These are phyloP conservation scores for Atractosteus spatula DNA, from an alignment of 2,113 vertebrate genomes.

Conservation along the genomic window DNA sequence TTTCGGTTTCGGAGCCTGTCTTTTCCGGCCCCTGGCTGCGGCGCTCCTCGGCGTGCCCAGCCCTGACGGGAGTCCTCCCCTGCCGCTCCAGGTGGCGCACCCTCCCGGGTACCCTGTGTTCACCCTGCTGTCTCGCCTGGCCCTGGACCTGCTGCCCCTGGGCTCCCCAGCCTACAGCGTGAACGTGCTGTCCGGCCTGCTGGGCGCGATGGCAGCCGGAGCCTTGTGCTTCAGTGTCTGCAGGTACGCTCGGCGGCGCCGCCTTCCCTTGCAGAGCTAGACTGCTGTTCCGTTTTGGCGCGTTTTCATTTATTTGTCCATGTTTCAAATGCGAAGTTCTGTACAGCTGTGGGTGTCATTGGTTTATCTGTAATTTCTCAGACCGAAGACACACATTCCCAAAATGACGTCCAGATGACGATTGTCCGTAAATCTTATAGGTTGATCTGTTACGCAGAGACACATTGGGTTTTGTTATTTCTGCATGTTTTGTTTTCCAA, in stretches of 20 bases:
- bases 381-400: no score
- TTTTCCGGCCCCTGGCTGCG: neutral
- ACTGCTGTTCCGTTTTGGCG: no score
- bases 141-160: slow-evolving; percentile 62
- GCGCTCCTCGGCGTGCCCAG: neutral
- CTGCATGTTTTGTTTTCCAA: no score
- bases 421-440: no score
- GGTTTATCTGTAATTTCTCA: no score
- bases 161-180: slow-evolving; percentile 80
- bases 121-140: slow-evolving; percentile 77
- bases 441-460: no score
- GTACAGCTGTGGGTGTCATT: no score
- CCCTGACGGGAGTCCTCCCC: neutral
- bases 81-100: slow-evolving; percentile 79
- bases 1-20: neutral
- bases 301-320: no score
- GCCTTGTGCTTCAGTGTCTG: slow-evolving; percentile 83
- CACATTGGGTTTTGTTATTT: no score
- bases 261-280: no score
- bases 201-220: slow-evolving; percentile 81
- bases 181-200: slow-evolving; percentile 78
- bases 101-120: slow-evolving; percentile 95
- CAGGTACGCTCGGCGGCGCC: slow-evolving; percentile 71
- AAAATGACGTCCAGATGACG: no score
- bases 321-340: no score